A percentile compares a stretch with the other conserved stretches of the same genome.
Evolutionary conservation across 2,113 vertebrate species (phyloP).

Genomic region (Empidonax alnorum): DNA sequence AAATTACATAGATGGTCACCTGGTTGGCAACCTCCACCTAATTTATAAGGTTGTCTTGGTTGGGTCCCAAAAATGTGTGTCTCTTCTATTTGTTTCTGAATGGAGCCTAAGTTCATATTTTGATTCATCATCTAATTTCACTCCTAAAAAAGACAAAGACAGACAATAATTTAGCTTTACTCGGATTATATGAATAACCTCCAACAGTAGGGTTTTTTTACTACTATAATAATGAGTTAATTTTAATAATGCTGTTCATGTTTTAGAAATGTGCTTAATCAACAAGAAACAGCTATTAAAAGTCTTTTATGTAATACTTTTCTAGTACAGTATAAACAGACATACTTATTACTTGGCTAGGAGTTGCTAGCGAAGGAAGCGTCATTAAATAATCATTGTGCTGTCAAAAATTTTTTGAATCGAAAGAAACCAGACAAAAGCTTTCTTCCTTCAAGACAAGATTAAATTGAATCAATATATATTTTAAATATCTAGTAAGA

Average conservation of each 20-base stretch:
- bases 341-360: neutral
- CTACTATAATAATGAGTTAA: neutral
- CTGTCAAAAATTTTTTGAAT: neutral
- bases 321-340: neutral
- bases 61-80: neutral
- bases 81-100: conserved; percentile 59
- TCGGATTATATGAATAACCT: neutral
- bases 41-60: neutral
- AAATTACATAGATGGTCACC: neutral
- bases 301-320: neutral
- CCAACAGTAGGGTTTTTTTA: neutral
- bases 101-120: conserved; percentile 29
- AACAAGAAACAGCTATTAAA: neutral
- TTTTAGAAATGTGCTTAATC: neutral
- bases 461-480: neutral
- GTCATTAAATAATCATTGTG: neutral
- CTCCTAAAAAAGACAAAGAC: conserved; percentile 36
- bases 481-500: neutral
- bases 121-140: neutral
- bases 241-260: neutral
- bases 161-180: neutral
- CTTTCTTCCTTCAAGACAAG: neutral
- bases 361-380: neutral
- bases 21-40: neutral
- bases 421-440: neutral